Base-by-base conservation (phyloP, 2,888 invertebrate genomes). In the Drosophila mimetica region DNA sequence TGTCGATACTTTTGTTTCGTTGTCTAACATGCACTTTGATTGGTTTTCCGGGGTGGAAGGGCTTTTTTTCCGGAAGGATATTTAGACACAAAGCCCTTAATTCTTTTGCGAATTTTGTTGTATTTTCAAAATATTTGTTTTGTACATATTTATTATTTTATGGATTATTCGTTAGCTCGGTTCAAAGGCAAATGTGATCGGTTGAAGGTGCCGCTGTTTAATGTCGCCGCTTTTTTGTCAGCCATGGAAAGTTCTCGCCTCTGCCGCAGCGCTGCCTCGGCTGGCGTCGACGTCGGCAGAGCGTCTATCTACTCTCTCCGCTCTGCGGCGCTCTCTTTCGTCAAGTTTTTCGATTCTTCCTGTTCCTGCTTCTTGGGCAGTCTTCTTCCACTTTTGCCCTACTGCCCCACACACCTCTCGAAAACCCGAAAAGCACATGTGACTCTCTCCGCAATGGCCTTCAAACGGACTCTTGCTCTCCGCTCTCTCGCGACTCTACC, bases 131-230 rank as follows among this genome's bases (percentile, higher is more conserved):
- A 13, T 2, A 4, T 22, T 34, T 8, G 4, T 34, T 14, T 32
- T 36, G 20, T 41, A n/a, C n/a, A n/a, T n/a, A 41, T 42, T 34
- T 5, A 14, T 13, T 63, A n/a, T 66, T 20, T 22, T 36, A 36
- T 30, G 13, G 16, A 25, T 63, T 42, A 36, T 30, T 8, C 48
- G n/a, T 50, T 25, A 16, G 36, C 36, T 25, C 30, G 41, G 25
- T 14, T n/a, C 13, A 8, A 20, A 28, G 46, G 70, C 39, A 53
- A 65, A 79, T 74, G 88, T 85, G 90, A 90, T 90, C 90, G 76
- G 83, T 79, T 85, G 74, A 90, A 88, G 89, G 89, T 84, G 87
- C 86, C 81, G 86, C 72, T 87, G 88, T 82, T 86, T 83, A 90
- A 90, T 90, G 90, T 74, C 89, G 86, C 69, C 55, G 81, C 75